Base-by-base conservation (phyloP, 2,113 vertebrate genomes). In the Triplophysa rosa region DNA sequence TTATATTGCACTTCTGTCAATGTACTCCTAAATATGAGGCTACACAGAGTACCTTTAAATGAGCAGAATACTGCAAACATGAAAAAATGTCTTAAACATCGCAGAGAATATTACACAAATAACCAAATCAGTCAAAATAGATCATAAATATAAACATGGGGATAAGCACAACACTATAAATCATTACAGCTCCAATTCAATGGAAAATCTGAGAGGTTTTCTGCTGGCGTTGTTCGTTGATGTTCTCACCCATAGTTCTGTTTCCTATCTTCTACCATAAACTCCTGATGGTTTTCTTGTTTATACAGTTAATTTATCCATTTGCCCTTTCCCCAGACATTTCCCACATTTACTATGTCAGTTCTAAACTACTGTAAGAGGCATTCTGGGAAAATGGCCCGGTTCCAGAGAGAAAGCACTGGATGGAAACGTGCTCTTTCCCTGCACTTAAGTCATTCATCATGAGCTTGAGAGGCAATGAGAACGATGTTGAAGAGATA, bases 341-440 rank as follows among this genome's bases (percentile, higher is more conserved):
- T 81, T 77, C 79, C 71, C 65, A 81, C 66, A 83, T 83, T 78
- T 75, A 65, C 42, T 72, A 67, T 79, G 67, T 68, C 63, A 23
- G 81, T 83, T 73, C 66, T 75, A 49, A 45, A 79, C 64, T 29
- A 7, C 33, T 37, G 33, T 37, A 76, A 59, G 58, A 71, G 78
- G 58, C 56, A 67, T 62, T 75, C 78, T 80, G 78, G 82, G 82
- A 87, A 84, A 84, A 37, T 45, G 67, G 74, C 80, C 67, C 79
- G 45, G 67, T 82, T 82, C 73, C 81, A 80, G 72, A 65, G 54
- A 76, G 70, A 56, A 58, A 26, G 71, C 81, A 79, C 69, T 56
- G 68, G 82, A 75, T 76, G 77, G 68, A 83, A 26, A 68, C 65
- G 72, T 71, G 13, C 33, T 23, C 17, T 49, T 12, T 40, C 17